These are phyloP conservation scores for Andrena haemorrhoa DNA, from an alignment of 2,888 invertebrate genomes.

Conservation along the genomic window DNA sequence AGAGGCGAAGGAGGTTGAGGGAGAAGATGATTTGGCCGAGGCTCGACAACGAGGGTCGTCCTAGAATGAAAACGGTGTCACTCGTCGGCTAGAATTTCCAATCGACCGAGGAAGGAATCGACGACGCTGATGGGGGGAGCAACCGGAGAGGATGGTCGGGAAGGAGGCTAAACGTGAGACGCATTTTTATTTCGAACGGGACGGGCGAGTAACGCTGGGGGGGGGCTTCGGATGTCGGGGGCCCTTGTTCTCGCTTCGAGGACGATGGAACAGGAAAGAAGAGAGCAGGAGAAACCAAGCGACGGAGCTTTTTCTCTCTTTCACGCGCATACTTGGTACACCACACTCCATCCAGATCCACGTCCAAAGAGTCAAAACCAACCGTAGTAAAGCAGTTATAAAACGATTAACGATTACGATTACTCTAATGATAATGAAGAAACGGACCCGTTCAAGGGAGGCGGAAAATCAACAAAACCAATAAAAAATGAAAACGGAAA, in stretches of 20 bases:
- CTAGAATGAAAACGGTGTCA: background rate
- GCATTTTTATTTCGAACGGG: conserved; percentile 1
- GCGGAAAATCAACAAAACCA: conserved; percentile 35
- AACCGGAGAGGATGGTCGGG: conserved; percentile 1
- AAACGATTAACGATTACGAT: conserved; percentile 61
- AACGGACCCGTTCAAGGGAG: conserved; percentile 22
- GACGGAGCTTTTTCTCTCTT: conserved; percentile 75
- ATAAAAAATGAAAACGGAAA: conserved; percentile 28
- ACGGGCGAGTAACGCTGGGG: background rate
- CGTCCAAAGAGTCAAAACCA: conserved; percentile 80
- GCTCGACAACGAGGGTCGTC: conserved; percentile 32
- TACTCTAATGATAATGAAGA: conserved; percentile 58
- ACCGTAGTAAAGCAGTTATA: conserved; percentile 72
- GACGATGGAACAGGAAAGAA: conserved; percentile 41
- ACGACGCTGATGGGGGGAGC: background rate
- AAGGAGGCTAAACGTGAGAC: conserved; percentile 1
- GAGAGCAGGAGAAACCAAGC: conserved; percentile 27
- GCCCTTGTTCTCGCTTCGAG: conserved; percentile 40
- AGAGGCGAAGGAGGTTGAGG: conserved; percentile 14
- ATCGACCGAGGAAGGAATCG: background rate
- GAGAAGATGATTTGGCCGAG: conserved; percentile 15
- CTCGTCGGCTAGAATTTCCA: background rate
- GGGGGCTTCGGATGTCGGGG: conserved; percentile 4
- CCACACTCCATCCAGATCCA: conserved; percentile 84
- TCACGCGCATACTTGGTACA: conserved; percentile 75